phyloP scores from a whole-genome alignment of 30 jellyfish, hydroid and myxozoan species.

The Hydra vulgaris region DNA sequence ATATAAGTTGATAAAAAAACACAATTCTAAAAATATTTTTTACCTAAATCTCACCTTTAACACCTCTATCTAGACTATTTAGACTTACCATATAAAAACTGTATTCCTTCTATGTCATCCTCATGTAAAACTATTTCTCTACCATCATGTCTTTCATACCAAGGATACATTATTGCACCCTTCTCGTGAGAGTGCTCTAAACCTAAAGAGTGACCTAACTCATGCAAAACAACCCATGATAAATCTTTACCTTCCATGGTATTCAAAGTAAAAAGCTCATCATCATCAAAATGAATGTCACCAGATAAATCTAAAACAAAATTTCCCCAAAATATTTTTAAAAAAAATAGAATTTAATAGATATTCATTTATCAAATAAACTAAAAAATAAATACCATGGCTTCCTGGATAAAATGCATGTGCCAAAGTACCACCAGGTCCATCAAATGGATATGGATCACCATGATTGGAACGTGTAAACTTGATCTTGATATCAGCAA shows the following conservation, averaged over 20 bases:
- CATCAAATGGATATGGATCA: conserved; percentile 90
- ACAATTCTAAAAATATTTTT: no score
- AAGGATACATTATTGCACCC: conserved; percentile 86
- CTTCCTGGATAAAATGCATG: conserved; percentile 83
- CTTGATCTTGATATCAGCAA: conserved; percentile 57
- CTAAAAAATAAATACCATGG: conserved; percentile 2
- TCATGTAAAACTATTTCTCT: conserved; percentile 37
- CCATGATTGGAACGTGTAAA: conserved; percentile 49
- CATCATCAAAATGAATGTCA: conserved; percentile 92
- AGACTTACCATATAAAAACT: conserved; percentile 84
- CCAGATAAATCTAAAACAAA: conserved; percentile 71
- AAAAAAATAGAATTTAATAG: neutral
- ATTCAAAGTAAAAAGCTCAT: conserved; percentile 53
- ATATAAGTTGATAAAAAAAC: no score
- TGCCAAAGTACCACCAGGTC: conserved; percentile 89
- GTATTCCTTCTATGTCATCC: conserved; percentile 84
- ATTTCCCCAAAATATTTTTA: neutral
- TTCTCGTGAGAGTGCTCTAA: conserved; percentile 59
- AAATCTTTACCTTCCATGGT: conserved; percentile 68
- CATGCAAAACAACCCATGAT: conserved; percentile 87
- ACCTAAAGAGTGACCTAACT: conserved; percentile 92
- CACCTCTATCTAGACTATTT: no score
- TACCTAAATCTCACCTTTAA: no score
- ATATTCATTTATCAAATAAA: neutral
- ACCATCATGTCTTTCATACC: conserved; percentile 66